Evolutionary conservation across 2,888 invertebrate species (phyloP).

Genomic region (Marasmarcha lunaedactyla): DNA sequence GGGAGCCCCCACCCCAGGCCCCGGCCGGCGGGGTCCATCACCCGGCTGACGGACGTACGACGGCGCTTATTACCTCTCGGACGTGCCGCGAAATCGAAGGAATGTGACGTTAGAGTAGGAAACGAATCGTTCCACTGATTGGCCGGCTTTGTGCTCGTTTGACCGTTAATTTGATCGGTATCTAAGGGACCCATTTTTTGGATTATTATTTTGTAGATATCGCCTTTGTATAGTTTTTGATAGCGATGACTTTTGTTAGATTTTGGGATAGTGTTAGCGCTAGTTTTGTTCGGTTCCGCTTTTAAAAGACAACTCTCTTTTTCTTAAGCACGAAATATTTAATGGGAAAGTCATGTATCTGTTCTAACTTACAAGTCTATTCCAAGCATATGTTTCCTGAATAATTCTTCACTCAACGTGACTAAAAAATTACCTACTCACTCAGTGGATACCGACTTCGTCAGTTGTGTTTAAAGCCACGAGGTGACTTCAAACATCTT

Average conservation of each 20-base stretch:
- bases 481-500: too few species aligned
- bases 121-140: conserved; percentile 60
- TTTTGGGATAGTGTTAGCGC: not conserved
- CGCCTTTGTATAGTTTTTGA: conserved; percentile 32
- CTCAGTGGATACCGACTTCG: too few species aligned
- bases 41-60: conserved; percentile 44
- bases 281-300: too few species aligned
- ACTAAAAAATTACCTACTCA: too few species aligned
- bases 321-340: too few species aligned
- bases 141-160: conserved; percentile 57
- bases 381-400: too few species aligned
- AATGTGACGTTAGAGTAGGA: conserved; percentile 62
- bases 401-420: too few species aligned
- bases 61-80: conserved; percentile 65
- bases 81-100: conserved; percentile 70
- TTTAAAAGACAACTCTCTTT: too few species aligned
- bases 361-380: too few species aligned
- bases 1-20: conserved; percentile 35
- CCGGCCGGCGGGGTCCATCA: conserved; percentile 21
- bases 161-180: conserved; percentile 65
- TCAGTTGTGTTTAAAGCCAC: too few species aligned
- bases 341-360: too few species aligned
- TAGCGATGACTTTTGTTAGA: not conserved
- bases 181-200: conserved; percentile 39
- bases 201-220: conserved; percentile 52